Percentiles rank a stretch among this genome's conserved stretches.
These are phyloP conservation scores for Cerceris ruficornis DNA, from an alignment of 2,888 invertebrate genomes.

Conservation along the genomic window DNA sequence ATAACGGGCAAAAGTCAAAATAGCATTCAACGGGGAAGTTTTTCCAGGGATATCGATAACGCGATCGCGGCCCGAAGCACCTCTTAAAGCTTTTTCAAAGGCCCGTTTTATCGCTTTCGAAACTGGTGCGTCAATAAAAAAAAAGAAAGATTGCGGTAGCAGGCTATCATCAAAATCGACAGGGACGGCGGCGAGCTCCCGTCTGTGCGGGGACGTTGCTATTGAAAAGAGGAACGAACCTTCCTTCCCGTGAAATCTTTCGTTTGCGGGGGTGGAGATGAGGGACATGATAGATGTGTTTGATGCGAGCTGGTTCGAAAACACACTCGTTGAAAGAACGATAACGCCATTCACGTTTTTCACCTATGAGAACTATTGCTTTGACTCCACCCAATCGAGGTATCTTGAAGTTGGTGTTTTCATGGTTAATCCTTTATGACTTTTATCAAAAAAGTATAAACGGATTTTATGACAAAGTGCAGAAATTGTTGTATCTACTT, in stretches of 20 bases:
- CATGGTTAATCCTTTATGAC: background rate
- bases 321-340: constrained; percentile 47
- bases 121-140: constrained; percentile 35
- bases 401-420: constrained; percentile 24
- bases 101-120: constrained; percentile 30
- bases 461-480: background rate
- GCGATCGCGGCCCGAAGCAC: constrained; percentile 10
- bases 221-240: constrained; percentile 48
- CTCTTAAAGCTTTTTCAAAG: constrained; percentile 45
- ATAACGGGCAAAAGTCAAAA: background rate
- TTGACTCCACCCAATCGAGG: constrained; percentile 20
- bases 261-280: constrained; percentile 39
- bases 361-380: constrained; percentile 30
- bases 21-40: constrained; percentile 18
- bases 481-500: too few relatives aligned
- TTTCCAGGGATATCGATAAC: constrained; percentile 28
- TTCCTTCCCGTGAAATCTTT: constrained; percentile 51
- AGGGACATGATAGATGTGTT: constrained; percentile 62
- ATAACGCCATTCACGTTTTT: constrained; percentile 54
- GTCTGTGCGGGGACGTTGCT: constrained; percentile 24
- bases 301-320: constrained; percentile 51
- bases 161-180: constrained; percentile 49
- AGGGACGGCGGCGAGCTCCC: constrained; percentile 27
- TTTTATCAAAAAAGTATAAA: background rate
- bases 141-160: constrained; percentile 34